These are phyloP conservation scores for Phaethornis superciliosus DNA, from an alignment of 2,113 vertebrate genomes.

Conservation along the genomic window DNA sequence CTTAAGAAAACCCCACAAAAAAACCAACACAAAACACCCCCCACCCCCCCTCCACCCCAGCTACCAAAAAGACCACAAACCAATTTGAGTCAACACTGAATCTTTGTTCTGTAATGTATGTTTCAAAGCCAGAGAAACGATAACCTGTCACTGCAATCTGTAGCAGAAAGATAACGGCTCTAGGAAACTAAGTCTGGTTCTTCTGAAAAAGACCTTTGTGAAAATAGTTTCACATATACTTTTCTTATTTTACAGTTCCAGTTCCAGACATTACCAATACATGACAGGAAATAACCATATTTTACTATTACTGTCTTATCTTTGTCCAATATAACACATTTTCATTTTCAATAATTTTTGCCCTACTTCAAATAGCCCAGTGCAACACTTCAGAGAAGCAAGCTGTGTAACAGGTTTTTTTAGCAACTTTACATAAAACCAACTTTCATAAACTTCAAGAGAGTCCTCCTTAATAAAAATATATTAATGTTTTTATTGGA, in stretches of 20 bases:
- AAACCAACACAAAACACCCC: background rate
- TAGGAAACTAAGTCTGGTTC: background rate
- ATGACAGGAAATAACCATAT: background rate
- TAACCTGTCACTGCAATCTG: background rate
- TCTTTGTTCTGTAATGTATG: background rate
- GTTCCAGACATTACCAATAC: background rate
- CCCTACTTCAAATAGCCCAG: background rate
- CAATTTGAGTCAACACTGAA: background rate
- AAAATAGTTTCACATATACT: background rate
- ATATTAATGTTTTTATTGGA: slow-evolving; percentile 4
- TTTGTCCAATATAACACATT: background rate
- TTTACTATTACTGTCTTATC: background rate
- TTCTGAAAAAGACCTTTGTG: background rate
- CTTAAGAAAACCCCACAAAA: background rate
- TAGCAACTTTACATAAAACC: slow-evolving; percentile 17
- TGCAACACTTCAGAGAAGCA: slow-evolving; percentile 8
- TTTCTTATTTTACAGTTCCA: background rate
- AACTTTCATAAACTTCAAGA: background rate
- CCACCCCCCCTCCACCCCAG: too few relatives aligned
- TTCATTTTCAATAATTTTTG: slow-evolving; percentile 11
- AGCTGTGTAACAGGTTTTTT: background rate
- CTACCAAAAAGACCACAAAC: background rate
- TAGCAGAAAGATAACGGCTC: background rate
- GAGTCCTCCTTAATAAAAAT: background rate
- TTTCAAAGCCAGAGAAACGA: background rate